These are phyloP conservation scores for Oenanthe melanoleuca DNA, from an alignment of 2,113 vertebrate genomes.

Conservation along the genomic window DNA sequence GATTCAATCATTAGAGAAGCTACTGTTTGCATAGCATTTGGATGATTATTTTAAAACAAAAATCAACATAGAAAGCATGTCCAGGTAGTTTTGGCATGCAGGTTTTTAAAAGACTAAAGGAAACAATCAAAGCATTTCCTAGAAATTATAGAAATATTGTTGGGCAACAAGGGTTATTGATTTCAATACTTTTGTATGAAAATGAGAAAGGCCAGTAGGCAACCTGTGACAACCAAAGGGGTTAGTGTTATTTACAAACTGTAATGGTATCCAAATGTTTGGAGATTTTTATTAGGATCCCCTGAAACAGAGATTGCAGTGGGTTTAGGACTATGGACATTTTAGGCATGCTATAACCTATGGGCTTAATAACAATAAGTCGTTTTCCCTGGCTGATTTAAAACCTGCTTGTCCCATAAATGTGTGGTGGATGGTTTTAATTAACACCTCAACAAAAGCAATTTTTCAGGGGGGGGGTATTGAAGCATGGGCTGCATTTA, in stretches of 20 bases:
- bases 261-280: neutral
- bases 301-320: constrained; percentile 15
- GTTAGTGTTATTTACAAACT: constrained; percentile 30
- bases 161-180: neutral
- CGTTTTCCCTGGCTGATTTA: constrained; percentile 48
- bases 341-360: constrained; percentile 43
- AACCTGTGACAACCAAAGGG: neutral
- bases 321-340: neutral
- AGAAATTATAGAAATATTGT: constrained; percentile 11
- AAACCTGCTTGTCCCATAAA: constrained; percentile 52
- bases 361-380: constrained; percentile 64
- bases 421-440: constrained; percentile 57
- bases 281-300: neutral
- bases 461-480: neutral
- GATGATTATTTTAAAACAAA: neutral
- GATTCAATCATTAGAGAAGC: neutral
- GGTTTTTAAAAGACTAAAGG: neutral
- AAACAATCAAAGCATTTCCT: neutral
- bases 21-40: neutral
- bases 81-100: neutral
- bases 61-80: neutral
- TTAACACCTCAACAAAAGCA: constrained; percentile 62
- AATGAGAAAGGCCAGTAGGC: neutral
- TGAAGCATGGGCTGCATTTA: neutral
- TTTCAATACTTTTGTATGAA: neutral